Conservation (phyloP, 2,888 invertebrate species). For the Hartigia nigra region DNA sequence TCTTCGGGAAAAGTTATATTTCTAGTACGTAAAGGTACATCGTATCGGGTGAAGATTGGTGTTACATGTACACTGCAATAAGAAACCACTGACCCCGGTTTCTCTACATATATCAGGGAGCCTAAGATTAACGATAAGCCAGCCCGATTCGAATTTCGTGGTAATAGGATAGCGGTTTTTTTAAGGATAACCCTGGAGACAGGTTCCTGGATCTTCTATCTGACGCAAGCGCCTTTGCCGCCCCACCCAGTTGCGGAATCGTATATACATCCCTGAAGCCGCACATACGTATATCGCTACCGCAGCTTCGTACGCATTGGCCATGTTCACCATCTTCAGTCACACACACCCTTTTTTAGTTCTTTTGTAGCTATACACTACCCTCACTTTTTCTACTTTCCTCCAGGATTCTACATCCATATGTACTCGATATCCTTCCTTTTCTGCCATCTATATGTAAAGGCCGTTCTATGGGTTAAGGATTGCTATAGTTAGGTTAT, state of each 20-base stretch:
- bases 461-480: background rate
- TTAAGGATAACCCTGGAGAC: slow-evolving; percentile 55
- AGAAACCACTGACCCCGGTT: background rate
- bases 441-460: background rate
- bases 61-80: background rate
- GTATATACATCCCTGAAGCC: slow-evolving; percentile 12
- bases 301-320: background rate
- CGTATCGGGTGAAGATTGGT: background rate
- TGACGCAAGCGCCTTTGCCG: slow-evolving; percentile 48
- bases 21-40: background rate
- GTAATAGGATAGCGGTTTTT: slow-evolving; percentile 51
- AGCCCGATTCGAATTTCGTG: slow-evolving; percentile 55
- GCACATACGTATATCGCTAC: slow-evolving; percentile 18
- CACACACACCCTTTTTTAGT: background rate
- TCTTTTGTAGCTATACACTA: background rate
- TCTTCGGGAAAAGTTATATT: background rate
- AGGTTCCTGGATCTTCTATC: slow-evolving; percentile 45
- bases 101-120: background rate
- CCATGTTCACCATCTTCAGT: background rate
- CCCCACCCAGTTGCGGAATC: slow-evolving; percentile 32
- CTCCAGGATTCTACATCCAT: background rate
- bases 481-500: background rate
- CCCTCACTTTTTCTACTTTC: background rate
- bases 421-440: background rate
- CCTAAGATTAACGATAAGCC: slow-evolving; percentile 54